Evolutionary conservation across 2,113 vertebrate species (phyloP), one percentile per base, ranked within the genome.

Genomic region (Macaca mulatta): DNA sequence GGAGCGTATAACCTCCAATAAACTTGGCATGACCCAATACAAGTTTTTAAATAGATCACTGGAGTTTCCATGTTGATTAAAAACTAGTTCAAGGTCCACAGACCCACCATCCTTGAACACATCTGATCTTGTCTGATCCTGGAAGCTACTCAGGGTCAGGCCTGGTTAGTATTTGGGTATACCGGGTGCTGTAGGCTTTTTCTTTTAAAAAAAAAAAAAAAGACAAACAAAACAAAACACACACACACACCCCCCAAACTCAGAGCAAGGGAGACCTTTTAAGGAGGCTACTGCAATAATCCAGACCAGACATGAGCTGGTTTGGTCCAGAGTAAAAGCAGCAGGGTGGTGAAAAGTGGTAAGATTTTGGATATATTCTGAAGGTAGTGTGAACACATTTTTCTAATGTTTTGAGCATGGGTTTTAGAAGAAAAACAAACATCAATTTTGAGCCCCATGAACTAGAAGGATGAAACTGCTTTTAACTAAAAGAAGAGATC

Each of bases 291-390:
- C 23, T 55, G 43, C 32, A 72, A 64, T 82, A 48, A 89, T 40
- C 40, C 30, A 92, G 16, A 90, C 14, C 40, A 90, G 17, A 70
- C n/a, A 64, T 43, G 5, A 89, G 14, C 1, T 69, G 52, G 64
- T 35, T 57, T 75, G 30, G n/a, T 55, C 9, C 30, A 93, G 23
- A 78, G n/a, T 30, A 7, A 40, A 45, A 38, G 25, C 10, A 86
- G 43, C 5, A 64, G 23, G 64, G 38, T 70, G 38, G n/a, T 67
- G 8, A 48, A 75, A 94, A 97, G 50, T 64, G n/a, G 5, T 61
- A 88, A 84, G 27, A 84, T 30, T 96, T 59, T 90, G 9, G 38
- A 87, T 88, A 79, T 95, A 74, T 70, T 95, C 69, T 70, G 25
- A 78, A 93, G 50, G 20, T 3, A 69, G 6, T 30, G 14, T 14